Base-by-base conservation (phyloP, 2,888 invertebrate species). In the Cheilosia variabilis region DNA sequence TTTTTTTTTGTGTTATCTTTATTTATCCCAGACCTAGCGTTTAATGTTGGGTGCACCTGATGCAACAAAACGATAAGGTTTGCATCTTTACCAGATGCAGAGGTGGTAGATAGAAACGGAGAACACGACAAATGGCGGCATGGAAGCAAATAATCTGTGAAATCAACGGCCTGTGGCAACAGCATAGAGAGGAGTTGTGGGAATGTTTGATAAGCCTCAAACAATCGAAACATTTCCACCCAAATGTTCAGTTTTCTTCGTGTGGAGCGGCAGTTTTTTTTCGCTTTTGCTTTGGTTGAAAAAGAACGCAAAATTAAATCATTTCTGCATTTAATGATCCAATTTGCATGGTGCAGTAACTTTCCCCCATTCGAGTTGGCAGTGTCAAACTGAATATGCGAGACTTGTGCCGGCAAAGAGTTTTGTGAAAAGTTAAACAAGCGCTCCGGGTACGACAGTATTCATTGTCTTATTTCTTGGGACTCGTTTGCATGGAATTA, bases 291-390 rank as follows among this genome's bases (percentile, higher is more conserved):
- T 10, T 60, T 71, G 27, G 71, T 47, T 58, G 10, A 17, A 37
- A 37, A 37, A 37, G 47, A 63, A 57, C 52, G 84, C 53, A 76
- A 84, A 84, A 84, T 76, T 84, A 75, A 84, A 80, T 79, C 55
- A 71, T 84, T 79, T 84, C 24, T 76, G 66, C 71, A 79, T 71
- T 84, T 79, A 79, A 84, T 79, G 84, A 75, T 84, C 71, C 79
- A 84, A 71, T 84, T 84, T 84, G 71, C 65, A 76, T 84, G 65
- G 65, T 78, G 63, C 41, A 47, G n/a, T n/a, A 24, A 78, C 82
- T 77, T 83, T 83, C 77, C 62, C 83, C 71, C 69, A 53, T 47
- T 78, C 50, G 47, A 47, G 58, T 73, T 62, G 13, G 4, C 13
- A 37, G 37, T 37, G 13, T 37, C 15, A 62, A 50, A 58, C 52